phyloP scores from a whole-genome alignment of 2,113 vertebrate genomes.

The Hippocampus guttulatus region DNA sequence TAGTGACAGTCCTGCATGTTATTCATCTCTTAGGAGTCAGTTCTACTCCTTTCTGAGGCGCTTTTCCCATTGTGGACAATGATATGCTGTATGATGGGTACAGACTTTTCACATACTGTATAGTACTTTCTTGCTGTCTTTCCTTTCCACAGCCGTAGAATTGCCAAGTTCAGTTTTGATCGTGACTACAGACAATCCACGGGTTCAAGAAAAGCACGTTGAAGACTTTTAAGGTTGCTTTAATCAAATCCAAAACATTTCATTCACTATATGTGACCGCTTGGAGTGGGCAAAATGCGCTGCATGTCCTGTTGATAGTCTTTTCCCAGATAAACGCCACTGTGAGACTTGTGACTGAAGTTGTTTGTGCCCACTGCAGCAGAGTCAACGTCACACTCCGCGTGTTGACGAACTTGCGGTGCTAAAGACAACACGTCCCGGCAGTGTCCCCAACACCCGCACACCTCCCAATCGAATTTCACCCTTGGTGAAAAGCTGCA shows the following conservation, averaged over 20 bases:
- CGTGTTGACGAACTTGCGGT: slow-evolving; percentile 43
- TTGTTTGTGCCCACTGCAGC: slow-evolving; percentile 14
- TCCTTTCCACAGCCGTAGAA: background rate
- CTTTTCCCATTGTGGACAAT: background rate
- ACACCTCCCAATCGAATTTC: slow-evolving; percentile 15
- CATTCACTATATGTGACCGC: background rate
- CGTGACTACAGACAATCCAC: background rate
- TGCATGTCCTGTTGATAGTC: background rate
- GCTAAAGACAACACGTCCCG: slow-evolving; percentile 42
- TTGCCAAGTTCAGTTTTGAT: background rate
- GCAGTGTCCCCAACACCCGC: slow-evolving; percentile 11
- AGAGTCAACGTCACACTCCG: slow-evolving; percentile 40
- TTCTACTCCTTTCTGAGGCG: background rate
- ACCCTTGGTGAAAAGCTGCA: slow-evolving; percentile 13
- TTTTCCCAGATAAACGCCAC: background rate
- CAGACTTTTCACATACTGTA: background rate
- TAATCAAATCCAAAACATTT: background rate
- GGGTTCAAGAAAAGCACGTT: background rate
- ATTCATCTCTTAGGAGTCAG: background rate
- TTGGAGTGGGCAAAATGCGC: background rate
- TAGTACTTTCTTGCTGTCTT: background rate
- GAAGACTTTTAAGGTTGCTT: background rate
- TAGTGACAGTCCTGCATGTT: no score
- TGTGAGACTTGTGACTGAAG: background rate
- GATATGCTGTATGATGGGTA: background rate